Evolutionary conservation across 1,140 invertebrate species (phyloP).

Genomic region (Penaeus indicus): DNA sequence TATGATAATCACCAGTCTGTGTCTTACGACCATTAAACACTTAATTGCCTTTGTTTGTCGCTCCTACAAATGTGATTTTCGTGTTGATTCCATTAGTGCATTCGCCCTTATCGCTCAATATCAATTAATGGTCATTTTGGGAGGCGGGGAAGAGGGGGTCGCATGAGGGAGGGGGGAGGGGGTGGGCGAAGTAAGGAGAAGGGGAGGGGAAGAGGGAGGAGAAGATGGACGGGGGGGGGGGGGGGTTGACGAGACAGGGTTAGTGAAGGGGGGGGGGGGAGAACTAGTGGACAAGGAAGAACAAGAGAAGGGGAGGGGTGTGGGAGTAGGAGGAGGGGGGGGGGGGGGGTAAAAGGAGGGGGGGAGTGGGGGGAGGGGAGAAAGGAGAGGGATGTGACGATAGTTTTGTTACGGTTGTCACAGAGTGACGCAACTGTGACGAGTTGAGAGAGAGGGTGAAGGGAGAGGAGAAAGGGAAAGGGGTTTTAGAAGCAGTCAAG

Average conservation of each 20-base stretch:
- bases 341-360: too few species aligned
- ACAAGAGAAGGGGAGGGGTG: background rate
- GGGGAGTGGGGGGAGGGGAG: background rate
- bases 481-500: background rate
- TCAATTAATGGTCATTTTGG: slow-evolving; percentile 61
- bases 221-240: too few species aligned
- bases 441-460: background rate
- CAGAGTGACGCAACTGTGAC: background rate
- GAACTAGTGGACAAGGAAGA: background rate
- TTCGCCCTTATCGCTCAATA: slow-evolving; percentile 54
- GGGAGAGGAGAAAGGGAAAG: background rate
- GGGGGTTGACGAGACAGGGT: background rate
- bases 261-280: background rate
- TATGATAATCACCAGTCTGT: background rate
- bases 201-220: too few species aligned
- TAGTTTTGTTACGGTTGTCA: background rate
- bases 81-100: slow-evolving; percentile 62
- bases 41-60: slow-evolving; percentile 63
- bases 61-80: slow-evolving; percentile 59
- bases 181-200: too few species aligned
- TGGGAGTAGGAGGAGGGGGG: background rate
- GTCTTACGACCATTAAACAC: slow-evolving; percentile 56
- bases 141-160: slow-evolving; percentile 33
- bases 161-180: background rate
- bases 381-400: background rate